phyloP scores from a whole-genome alignment of 2,797 vertebrate species.

The Salmo trutta region DNA sequence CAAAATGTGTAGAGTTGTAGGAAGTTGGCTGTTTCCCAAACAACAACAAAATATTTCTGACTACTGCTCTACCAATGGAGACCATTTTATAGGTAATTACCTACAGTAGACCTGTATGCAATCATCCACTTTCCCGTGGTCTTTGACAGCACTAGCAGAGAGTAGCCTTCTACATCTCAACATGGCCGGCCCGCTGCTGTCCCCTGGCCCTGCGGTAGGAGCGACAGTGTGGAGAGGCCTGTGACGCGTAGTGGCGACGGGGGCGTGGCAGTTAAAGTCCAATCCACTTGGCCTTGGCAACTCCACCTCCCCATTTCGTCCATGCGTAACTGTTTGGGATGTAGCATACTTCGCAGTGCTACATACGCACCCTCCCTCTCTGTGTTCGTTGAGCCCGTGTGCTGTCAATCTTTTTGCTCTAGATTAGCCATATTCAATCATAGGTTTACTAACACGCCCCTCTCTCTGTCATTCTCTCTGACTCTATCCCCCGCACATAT shows the following conservation, averaged over 20 bases:
- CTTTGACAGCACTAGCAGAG: no score
- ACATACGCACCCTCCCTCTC: constrained; percentile 8
- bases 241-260: neutral
- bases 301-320: constrained; percentile 11
- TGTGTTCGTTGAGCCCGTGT: constrained; percentile 8
- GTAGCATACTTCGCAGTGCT: constrained; percentile 16
- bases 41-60: no score
- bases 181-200: neutral
- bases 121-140: no score
- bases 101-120: no score
- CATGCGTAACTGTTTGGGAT: constrained; percentile 15
- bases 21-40: no score
- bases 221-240: constrained; percentile 4
- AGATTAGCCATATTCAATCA: constrained; percentile 54
- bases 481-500: constrained; percentile 6
- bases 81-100: no score
- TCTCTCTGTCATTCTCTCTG: constrained; percentile 27
- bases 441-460: constrained; percentile 46
- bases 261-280: constrained; percentile 7
- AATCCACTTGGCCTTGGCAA: neutral
- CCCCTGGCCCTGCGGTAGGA: neutral
- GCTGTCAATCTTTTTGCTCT: constrained; percentile 26
- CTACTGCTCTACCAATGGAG: no score
- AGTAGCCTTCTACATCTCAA: no score
- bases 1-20: no score